phyloP scores from a whole-genome alignment of 2,113 vertebrate genomes.

The Mustela nigripes region DNA sequence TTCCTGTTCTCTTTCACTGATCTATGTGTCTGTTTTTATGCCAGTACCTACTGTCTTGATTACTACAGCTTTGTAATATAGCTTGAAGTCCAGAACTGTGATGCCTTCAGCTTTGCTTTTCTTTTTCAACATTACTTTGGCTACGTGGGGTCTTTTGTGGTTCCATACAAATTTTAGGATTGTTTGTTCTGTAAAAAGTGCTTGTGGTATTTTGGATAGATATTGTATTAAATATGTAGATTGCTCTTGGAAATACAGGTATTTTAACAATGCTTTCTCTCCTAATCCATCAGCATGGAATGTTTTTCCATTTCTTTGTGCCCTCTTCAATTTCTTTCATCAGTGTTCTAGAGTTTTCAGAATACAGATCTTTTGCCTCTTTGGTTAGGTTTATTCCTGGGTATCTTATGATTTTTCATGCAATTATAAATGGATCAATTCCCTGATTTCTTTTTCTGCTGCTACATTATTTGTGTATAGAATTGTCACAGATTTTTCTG shows the following conservation, averaged over 20 bases:
- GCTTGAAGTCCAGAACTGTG: too few species aligned
- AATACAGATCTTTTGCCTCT: not conserved
- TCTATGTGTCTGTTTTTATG: too few species aligned
- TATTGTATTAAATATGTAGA: not conserved
- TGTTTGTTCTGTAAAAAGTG: too few species aligned
- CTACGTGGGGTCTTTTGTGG: too few species aligned
- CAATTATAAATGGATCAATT: not conserved
- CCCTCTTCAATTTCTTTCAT: not conserved
- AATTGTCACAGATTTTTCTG: not conserved
- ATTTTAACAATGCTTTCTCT: not conserved
- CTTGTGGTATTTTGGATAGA: not conserved
- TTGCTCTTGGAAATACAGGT: not conserved
- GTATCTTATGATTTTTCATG: not conserved
- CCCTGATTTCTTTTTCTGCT: not conserved
- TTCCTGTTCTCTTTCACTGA: too few species aligned
- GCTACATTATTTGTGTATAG: not conserved
- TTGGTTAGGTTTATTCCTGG: not conserved
- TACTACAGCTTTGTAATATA: too few species aligned
- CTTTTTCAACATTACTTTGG: too few species aligned
- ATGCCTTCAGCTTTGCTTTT: too few species aligned
- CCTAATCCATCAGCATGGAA: not conserved
- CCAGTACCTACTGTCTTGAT: too few species aligned
- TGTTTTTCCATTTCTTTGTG: not conserved
- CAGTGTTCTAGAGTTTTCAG: not conserved
- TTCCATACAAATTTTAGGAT: too few species aligned